These are phyloP conservation scores for Vicugna pacos DNA, from an alignment of 2,113 vertebrate species.

Conservation along the genomic window DNA sequence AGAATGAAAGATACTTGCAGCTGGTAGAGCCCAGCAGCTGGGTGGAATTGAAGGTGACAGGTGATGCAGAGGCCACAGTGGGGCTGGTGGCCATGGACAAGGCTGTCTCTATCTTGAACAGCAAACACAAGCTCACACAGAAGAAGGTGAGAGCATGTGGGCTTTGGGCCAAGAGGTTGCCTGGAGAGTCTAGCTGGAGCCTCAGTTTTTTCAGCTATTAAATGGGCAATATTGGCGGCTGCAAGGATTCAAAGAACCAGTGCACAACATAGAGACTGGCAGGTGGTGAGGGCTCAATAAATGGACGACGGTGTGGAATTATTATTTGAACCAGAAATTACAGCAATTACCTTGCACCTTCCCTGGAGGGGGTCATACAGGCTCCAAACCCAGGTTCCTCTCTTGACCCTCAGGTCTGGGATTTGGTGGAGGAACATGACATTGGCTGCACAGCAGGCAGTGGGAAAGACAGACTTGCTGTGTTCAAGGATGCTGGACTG, in stretches of 20 bases:
- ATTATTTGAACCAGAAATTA: background rate
- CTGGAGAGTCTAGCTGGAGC: background rate
- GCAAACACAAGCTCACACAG: constrained; percentile 89
- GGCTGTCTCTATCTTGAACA: constrained; percentile 88
- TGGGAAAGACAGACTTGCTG: constrained; percentile 84
- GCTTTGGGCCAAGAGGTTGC: background rate
- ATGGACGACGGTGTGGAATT: background rate
- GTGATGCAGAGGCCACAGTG: constrained; percentile 86
- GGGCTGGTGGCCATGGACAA: constrained; percentile 90
- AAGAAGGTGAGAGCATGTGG: constrained; percentile 84
- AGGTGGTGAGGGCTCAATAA: background rate
- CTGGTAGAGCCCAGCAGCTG: constrained; percentile 80
- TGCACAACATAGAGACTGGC: background rate
- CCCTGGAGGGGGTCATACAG: background rate
- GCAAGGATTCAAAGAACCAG: background rate
- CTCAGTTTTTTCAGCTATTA: background rate
- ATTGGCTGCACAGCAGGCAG: constrained; percentile 90
- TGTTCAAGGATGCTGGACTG: constrained; percentile 89
- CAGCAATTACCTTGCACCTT: background rate
- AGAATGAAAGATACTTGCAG: fast-evolving
- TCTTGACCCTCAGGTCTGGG: constrained; percentile 87
- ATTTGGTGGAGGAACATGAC: constrained; percentile 87
- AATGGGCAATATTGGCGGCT: background rate
- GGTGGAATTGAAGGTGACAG: constrained; percentile 82
- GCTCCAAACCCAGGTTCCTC: background rate